A percentile compares a stretch with the other conserved stretches of the same genome.
Evolutionary conservation across 2,113 vertebrate genomes (phyloP).

Genomic region (Nothoprocta pentlandii): DNA sequence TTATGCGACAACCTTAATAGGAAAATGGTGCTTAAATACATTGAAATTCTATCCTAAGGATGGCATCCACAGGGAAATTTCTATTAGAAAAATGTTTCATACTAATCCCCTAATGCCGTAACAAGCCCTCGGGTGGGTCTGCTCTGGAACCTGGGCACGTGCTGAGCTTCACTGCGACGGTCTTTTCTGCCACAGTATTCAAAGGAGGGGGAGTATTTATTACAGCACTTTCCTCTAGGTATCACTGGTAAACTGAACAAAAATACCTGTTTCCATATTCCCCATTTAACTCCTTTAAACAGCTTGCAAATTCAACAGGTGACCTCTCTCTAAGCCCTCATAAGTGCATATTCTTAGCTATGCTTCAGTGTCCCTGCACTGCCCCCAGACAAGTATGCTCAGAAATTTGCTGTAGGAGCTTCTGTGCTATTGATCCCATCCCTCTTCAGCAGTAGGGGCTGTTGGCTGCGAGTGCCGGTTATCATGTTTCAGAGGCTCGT

Average conservation of each 20-base stretch:
- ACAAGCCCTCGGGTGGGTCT: background rate
- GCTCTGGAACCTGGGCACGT: background rate
- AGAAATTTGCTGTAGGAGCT: conserved; percentile 46
- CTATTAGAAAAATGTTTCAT: background rate
- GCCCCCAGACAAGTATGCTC: conserved; percentile 5
- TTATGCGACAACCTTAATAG: background rate
- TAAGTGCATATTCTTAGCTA: background rate
- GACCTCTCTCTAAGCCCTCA: background rate
- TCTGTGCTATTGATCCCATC: conserved; percentile 51
- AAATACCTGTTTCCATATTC: background rate
- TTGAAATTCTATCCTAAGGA: background rate
- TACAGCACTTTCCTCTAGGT: background rate
- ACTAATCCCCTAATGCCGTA: background rate
- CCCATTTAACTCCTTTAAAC: background rate
- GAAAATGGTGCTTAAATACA: background rate
- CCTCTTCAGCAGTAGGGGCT: conserved; percentile 37
- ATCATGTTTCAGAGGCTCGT: conserved; percentile 32
- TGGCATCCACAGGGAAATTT: background rate
- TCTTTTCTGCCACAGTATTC: background rate
- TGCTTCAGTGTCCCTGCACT: background rate
- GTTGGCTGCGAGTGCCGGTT: background rate
- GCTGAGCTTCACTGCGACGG: background rate
- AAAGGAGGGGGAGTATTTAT: conserved; percentile 17
- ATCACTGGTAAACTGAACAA: background rate
- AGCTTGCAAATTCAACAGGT: background rate